phyloP scores from a whole-genome alignment of 2,113 vertebrate genomes.

The Spilogale gracilis region DNA sequence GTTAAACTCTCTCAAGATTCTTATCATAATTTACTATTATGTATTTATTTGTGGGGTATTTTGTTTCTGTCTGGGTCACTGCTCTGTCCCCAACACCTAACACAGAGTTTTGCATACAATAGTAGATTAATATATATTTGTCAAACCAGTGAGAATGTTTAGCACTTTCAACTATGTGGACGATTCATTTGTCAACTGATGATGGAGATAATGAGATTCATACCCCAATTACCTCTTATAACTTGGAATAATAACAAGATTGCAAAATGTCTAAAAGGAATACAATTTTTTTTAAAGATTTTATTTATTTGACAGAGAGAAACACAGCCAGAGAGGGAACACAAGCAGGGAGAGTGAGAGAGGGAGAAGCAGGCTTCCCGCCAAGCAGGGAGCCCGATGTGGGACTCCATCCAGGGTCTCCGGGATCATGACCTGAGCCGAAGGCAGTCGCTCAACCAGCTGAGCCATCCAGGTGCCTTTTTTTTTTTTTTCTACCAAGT shows the following conservation, averaged over 20 bases:
- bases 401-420: no score
- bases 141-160: conserved; percentile 73
- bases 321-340: no score
- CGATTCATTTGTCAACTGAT: conserved; percentile 68
- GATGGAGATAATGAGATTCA: conserved; percentile 77
- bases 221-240: conserved; percentile 73
- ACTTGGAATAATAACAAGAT: conserved; percentile 81
- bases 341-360: no score
- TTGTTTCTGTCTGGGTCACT: conserved; percentile 32
- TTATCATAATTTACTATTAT: neutral
- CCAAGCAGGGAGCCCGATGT: no score
- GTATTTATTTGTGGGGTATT: neutral
- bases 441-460: no score
- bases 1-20: neutral
- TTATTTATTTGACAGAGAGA: no score
- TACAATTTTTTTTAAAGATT: neutral
- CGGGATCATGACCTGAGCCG: no score
- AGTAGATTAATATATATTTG: conserved; percentile 52
- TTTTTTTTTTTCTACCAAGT: conserved; percentile 27
- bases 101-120: neutral
- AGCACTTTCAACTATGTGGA: conserved; percentile 74
- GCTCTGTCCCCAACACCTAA: neutral
- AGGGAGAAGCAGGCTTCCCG: no score
- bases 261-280: conserved; percentile 69
- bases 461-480: conserved; percentile 42